Percentiles rank a stretch among this genome's conserved stretches.
Conservation (phyloP, 53 echinoderm and acorn worm genomes). For the Paracentrotus lividus region DNA sequence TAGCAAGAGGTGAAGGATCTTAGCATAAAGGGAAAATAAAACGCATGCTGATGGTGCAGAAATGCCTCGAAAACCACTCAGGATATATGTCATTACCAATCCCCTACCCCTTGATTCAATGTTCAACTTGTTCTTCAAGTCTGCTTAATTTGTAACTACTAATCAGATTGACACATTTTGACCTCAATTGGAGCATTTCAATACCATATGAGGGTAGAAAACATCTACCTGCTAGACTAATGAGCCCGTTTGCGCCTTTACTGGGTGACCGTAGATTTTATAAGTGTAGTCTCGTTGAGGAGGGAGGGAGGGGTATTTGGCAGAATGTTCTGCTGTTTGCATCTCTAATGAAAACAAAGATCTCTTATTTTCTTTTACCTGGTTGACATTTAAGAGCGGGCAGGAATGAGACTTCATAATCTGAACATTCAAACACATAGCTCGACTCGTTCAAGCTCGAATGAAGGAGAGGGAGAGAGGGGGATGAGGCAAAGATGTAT, state of each 20-base stretch:
- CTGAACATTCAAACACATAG: neutral
- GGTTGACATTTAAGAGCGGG: conserved; percentile 12
- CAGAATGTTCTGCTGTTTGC: neutral
- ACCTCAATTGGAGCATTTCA: conserved; percentile 12
- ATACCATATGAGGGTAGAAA: neutral
- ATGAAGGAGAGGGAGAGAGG: neutral
- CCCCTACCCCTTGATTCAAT: neutral
- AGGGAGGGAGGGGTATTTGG: neutral
- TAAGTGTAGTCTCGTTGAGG: too few species aligned
- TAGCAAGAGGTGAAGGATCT: neutral
- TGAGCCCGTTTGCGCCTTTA: neutral
- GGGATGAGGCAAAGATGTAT: neutral
- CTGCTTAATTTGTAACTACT: conserved; percentile 17
- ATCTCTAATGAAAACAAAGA: neutral
- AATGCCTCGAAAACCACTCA: neutral
- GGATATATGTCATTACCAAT: conserved; percentile 46
- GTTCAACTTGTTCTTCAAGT: conserved; percentile 33
- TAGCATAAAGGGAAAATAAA: conserved; percentile 2
- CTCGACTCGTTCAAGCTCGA: neutral
- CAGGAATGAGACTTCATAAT: conserved; percentile 1
- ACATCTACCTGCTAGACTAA: neutral
- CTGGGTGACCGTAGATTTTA: too few species aligned
- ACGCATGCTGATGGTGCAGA: conserved; percentile 35
- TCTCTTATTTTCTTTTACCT: conserved; percentile 4
- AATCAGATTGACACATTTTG: conserved; percentile 55